A percentile compares a stretch with the other conserved stretches of the same genome.
phyloP scores from a whole-genome alignment of 2,113 vertebrate species.

The Nansenia antarctica region DNA sequence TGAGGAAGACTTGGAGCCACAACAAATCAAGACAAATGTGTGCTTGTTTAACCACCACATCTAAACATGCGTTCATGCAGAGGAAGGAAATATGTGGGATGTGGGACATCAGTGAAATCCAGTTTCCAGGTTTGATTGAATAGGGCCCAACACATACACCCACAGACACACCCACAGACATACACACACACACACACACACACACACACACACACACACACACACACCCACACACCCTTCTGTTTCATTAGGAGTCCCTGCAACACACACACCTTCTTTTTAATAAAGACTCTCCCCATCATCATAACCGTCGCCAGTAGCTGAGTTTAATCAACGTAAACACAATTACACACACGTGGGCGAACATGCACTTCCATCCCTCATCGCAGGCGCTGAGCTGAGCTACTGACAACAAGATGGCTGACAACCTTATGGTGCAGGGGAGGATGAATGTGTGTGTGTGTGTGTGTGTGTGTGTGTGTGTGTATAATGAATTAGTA shows the following conservation, averaged over 20 bases:
- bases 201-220: background rate
- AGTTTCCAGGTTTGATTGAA: too few species aligned
- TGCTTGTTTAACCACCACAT: too few species aligned
- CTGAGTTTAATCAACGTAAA: slow-evolving; percentile 8
- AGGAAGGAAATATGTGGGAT: too few species aligned
- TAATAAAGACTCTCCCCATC: slow-evolving; percentile 4
- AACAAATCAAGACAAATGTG: background rate
- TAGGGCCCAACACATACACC: too few species aligned
- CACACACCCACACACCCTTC: background rate
- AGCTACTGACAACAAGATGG: background rate
- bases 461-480: background rate
- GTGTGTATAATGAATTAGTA: slow-evolving; percentile 70
- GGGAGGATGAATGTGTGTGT: background rate
- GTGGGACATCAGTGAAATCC: too few species aligned
- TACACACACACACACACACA: background rate
- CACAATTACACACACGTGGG: slow-evolving; percentile 6
- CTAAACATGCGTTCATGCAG: too few species aligned
- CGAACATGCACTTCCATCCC: background rate
- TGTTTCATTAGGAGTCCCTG: background rate
- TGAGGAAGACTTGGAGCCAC: background rate
- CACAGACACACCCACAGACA: too few species aligned
- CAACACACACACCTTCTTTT: background rate
- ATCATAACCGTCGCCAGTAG: slow-evolving; percentile 7
- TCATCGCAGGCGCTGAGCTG: background rate
- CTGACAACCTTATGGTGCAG: background rate